phyloP scores from a whole-genome alignment of 1,140 invertebrate genomes.

The Drosophila punjabiensis region DNA sequence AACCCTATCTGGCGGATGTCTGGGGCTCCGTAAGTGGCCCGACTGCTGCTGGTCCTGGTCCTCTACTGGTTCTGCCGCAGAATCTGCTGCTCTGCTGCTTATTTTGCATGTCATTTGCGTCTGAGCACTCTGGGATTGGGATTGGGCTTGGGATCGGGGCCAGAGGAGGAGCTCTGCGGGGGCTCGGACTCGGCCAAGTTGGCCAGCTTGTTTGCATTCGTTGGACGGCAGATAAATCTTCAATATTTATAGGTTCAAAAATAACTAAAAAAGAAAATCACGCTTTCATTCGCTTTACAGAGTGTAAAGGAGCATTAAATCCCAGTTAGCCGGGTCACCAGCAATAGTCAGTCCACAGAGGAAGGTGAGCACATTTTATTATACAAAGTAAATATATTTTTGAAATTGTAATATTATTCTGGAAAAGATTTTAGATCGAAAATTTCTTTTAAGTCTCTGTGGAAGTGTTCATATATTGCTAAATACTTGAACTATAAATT shows the following conservation, averaged over 20 bases:
- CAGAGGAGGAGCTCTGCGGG: slow-evolving; percentile 1
- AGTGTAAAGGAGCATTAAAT: slow-evolving; percentile 8
- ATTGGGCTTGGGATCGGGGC: background rate
- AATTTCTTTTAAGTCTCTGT: background rate
- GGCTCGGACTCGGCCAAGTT: slow-evolving; percentile 9
- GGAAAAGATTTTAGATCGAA: background rate
- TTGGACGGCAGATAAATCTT: slow-evolving; percentile 48
- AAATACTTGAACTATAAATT: background rate
- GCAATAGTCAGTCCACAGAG: background rate
- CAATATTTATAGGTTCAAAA: slow-evolving; percentile 35
- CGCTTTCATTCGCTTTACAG: slow-evolving; percentile 4
- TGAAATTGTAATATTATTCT: background rate
- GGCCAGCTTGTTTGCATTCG: slow-evolving; percentile 17
- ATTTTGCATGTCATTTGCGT: slow-evolving; percentile 65
- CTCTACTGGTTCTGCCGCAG: slow-evolving; percentile 10
- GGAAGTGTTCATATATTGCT: background rate
- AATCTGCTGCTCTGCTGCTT: slow-evolving; percentile 33
- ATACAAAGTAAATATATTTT: slow-evolving; percentile 1
- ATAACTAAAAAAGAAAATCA: slow-evolving; percentile 5
- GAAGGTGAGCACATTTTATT: background rate
- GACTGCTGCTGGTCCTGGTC: slow-evolving; percentile 21
- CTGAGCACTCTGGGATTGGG: slow-evolving; percentile 39
- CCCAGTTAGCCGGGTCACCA: slow-evolving; percentile 3
- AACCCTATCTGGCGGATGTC: slow-evolving; percentile 57
- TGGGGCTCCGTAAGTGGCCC: slow-evolving; percentile 45